phyloP scores from a whole-genome alignment of 2,888 invertebrate species.

The Athalia circularis region DNA sequence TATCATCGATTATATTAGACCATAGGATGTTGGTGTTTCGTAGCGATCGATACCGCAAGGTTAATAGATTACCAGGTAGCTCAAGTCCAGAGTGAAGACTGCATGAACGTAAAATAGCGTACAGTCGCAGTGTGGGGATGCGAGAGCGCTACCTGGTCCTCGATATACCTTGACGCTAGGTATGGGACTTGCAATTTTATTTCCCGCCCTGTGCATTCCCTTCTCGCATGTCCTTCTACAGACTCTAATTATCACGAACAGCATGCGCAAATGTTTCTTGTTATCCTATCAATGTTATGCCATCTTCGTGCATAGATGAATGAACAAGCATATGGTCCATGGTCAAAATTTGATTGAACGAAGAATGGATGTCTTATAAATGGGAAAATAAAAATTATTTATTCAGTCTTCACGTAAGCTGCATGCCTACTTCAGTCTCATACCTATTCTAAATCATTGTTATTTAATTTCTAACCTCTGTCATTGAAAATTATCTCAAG shows the following conservation, averaged over 20 bases:
- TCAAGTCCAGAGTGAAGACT: slow-evolving; percentile 19
- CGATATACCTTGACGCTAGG: slow-evolving; percentile 43
- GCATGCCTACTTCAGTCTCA: no score
- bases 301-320: slow-evolving; percentile 24
- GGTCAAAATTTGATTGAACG: no score
- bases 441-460: background rate
- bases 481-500: no score
- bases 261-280: slow-evolving; percentile 40
- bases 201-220: background rate
- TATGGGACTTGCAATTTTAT: slow-evolving; percentile 16
- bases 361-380: no score
- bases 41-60: slow-evolving; percentile 30
- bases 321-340: no score
- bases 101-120: slow-evolving; percentile 7
- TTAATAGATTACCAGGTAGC: slow-evolving; percentile 43
- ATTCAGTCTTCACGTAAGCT: no score
- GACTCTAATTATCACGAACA: background rate
- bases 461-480: background rate
- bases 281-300: slow-evolving; percentile 35
- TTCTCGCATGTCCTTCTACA: background rate
- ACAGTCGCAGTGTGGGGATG: slow-evolving; percentile 43
- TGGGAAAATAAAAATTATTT: no score
- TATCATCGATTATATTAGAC: slow-evolving; percentile 9
- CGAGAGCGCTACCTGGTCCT: slow-evolving; percentile 45
- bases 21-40: slow-evolving; percentile 8